A percentile compares a stretch with the other conserved stretches of the same genome.
These are phyloP conservation scores for Machimus rusticus DNA, from an alignment of 2,888 invertebrate genomes.

Conservation along the genomic window DNA sequence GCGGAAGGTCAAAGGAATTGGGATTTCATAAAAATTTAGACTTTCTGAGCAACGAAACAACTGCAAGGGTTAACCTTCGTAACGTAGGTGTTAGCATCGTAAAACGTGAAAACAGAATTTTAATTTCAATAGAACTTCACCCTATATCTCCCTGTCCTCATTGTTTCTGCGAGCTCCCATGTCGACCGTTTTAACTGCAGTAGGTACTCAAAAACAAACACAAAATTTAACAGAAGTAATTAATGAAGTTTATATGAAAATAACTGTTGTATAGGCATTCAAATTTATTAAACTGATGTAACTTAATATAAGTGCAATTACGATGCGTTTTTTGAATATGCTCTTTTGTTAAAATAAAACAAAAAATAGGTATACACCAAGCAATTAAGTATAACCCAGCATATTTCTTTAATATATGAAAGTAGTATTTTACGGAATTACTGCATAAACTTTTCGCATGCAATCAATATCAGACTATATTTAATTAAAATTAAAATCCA, in stretches of 20 bases:
- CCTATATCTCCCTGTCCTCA: not conserved
- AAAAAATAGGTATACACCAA: too few species aligned
- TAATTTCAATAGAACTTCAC: not conserved
- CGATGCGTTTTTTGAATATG: too few species aligned
- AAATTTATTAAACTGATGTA: not conserved
- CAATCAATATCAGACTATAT: too few species aligned
- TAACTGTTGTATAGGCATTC: not conserved
- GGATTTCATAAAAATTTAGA: not conserved
- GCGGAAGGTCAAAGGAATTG: not conserved
- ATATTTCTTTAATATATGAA: too few species aligned
- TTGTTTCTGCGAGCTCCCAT: not conserved
- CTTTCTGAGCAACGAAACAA: not conserved
- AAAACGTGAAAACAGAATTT: not conserved
- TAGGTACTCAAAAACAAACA: not conserved
- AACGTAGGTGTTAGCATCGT: not conserved
- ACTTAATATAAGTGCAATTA: not conserved
- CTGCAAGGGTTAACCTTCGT: not conserved
- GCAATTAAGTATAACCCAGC: too few species aligned
- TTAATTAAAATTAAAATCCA: too few species aligned
- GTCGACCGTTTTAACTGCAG: not conserved
- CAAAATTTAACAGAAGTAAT: not conserved
- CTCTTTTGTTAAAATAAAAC: too few species aligned
- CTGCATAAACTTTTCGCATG: too few species aligned
- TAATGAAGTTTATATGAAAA: not conserved
- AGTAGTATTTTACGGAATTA: too few species aligned